Evolutionary conservation across 2,888 invertebrate species (phyloP), one percentile per base, ranked within the genome.

Genomic region (Cerastis rubricosa): DNA sequence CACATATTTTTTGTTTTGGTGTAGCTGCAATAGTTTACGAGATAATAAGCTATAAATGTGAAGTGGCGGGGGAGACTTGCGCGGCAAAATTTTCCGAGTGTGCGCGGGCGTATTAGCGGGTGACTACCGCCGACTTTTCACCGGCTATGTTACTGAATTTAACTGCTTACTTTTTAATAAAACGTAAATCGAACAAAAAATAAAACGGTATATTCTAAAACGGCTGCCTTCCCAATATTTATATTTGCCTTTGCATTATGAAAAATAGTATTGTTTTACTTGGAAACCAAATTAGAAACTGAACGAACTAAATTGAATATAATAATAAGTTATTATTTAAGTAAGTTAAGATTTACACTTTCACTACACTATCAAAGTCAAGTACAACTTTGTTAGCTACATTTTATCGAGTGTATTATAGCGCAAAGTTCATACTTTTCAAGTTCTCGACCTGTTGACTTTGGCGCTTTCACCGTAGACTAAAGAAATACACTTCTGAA

Each of bases 381-480:
- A 63, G 22, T 49, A 14, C 29, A 22, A 8, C n/a, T 43, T 25
- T 17, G 49, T 63, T 63, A 76, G 76, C 17, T 51, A 40, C 22
- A 45, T 49, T 69, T 75, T 68, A 63, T 29, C 47, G 70, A n/a
- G 54, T 29, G 17, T 12, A 43, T n/a, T 65, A 57, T 57, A 65
- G 22, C 57, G 71, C 49, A 47, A 22, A 77, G n/a, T 65, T 64
- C 47, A 25, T 47, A 64, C 35, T 76, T 69, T 51, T 12, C n/a
- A 45, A 61, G 45, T 63, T 76, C 47, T 49, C 43, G 57, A 59
- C 78, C 49, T 65, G 57, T 78, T 65, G 78, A 57, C 47, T 65
- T 40, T 71, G 40, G 54, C 64, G 57, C 71, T 65, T 78, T 71
- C 71, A 65, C 29, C 64, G 71, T n/a, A 12, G 25, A 22, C 25